Conservation (phyloP, 2,888 invertebrate genomes). For the Agriopis leucophaearia region DNA sequence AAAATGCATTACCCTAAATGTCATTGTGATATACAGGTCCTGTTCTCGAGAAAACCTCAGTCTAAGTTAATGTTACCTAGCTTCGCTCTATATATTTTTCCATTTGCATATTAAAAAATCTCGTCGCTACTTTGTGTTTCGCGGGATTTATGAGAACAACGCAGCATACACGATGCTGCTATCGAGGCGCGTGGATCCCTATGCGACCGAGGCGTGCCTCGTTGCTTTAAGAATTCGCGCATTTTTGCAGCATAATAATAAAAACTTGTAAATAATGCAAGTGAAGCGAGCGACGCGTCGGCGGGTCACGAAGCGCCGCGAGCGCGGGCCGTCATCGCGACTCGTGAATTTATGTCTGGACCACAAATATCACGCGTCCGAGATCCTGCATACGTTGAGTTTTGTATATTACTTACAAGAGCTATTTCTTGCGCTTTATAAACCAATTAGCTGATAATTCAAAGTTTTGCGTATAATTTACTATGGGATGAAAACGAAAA, state of each 20-base stretch:
- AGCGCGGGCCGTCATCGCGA: slow-evolving; percentile 77
- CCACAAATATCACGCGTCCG: slow-evolving; percentile 65
- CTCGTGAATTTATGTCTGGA: slow-evolving; percentile 76
- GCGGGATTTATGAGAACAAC: slow-evolving; percentile 57
- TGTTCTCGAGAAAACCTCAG: slow-evolving; percentile 45
- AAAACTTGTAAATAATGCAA: slow-evolving; percentile 77
- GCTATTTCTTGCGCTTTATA: slow-evolving; percentile 5
- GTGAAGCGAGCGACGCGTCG: slow-evolving; percentile 67
- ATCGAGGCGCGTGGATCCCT: slow-evolving; percentile 83
- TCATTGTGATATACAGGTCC: slow-evolving; percentile 55
- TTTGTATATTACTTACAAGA: slow-evolving; percentile 43
- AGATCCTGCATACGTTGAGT: slow-evolving; percentile 64
- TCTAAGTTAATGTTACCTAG: slow-evolving; percentile 21
- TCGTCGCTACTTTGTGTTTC: slow-evolving; percentile 46
- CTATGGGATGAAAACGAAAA: neutral
- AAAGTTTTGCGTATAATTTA: neutral
- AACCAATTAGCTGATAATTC: neutral
- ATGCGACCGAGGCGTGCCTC: slow-evolving; percentile 72
- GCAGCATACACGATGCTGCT: slow-evolving; percentile 71
- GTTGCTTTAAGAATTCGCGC: slow-evolving; percentile 74
- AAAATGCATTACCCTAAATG: slow-evolving; percentile 62
- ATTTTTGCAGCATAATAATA: slow-evolving; percentile 83
- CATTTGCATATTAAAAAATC: slow-evolving; percentile 53
- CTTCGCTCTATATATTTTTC: slow-evolving; percentile 40
- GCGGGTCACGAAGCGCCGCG: slow-evolving; percentile 80